Base-by-base conservation (phyloP, 1,140 invertebrate genomes). In the Drosophila pectinifera region DNA sequence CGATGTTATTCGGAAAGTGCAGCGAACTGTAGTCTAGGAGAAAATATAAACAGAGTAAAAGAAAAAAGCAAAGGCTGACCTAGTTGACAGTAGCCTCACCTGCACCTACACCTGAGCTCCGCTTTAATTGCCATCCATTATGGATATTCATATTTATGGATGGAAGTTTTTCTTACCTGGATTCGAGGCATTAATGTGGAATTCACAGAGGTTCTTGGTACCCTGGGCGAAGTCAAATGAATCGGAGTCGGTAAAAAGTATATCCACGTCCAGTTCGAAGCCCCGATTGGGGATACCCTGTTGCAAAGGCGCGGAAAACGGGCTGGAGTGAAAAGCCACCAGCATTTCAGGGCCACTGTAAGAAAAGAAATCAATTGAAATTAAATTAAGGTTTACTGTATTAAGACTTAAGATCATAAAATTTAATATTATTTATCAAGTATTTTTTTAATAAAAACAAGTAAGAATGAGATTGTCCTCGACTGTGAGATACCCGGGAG, bases 161-260 rank as follows among this genome's bases (percentile, higher is more conserved):
- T 16, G 10, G 4, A 14, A 3, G 11, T n/a, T 42, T 48, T 16
- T 70, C 91, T 92, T 79, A 92, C 92, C 94, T 39, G 93, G 93
- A 90, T 93, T 93, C 16, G 94, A 95, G 11, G 95, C 95, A 85
- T 95, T 95, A 14, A 96, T 94, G 83, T 95, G 94, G 82, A 96
- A 96, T 83, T 96, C 95, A 80, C 95, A 96, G 18, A 95, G 94
- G 65, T 91, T 92, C 42, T 94, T 91, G 28, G 93, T 64, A 24
- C 94, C 94, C 56, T 94, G 93, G 0, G 94, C 94, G 73, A 95
- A 96, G 78, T 96, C 95, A 16, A 95, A 92, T 0, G 95, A 95
- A 78, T 97, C 96, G 0, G 96, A 97, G 84, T 97, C 96, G 1
- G 96, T 95, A 80, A 97, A 97, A 8, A 97, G 94, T n/a, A 98